phyloP scores from a whole-genome alignment of 2,888 invertebrate genomes.

The Smittia sp. region DNA sequence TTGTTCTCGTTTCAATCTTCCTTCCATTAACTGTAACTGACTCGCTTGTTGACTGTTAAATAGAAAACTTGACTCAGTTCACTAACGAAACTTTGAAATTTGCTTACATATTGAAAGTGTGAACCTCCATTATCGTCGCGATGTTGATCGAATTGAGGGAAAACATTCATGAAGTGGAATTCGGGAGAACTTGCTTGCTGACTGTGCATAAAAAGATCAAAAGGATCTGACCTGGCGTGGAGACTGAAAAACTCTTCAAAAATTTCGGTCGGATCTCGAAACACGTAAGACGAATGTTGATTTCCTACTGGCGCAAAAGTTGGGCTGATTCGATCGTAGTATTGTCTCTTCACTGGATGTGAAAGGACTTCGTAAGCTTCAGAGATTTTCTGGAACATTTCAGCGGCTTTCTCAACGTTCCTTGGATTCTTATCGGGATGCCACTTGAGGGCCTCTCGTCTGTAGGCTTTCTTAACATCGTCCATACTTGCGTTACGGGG shows the following conservation, averaged over 20 bases:
- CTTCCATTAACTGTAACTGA: not conserved
- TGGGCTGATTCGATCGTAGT: not conserved
- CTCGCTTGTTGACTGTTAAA: not conserved
- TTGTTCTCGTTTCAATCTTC: not conserved
- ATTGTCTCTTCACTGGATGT: not conserved
- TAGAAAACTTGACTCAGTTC: too few species aligned
- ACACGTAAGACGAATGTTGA: not conserved
- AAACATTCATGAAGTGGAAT: too few species aligned
- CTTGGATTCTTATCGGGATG: not conserved
- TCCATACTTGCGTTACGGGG: not conserved
- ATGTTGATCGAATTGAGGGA: not conserved
- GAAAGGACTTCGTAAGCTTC: not conserved
- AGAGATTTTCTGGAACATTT: not conserved
- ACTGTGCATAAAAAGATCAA: too few species aligned
- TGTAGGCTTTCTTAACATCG: not conserved
- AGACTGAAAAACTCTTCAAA: not conserved
- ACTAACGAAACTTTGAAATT: too few species aligned
- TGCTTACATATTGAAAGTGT: too few species aligned
- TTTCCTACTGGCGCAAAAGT: not conserved
- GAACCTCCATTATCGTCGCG: not conserved
- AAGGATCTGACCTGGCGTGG: too few species aligned
- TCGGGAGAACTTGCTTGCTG: too few species aligned
- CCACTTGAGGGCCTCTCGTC: not conserved
- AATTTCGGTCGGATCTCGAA: not conserved
- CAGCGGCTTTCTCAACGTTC: not conserved